phyloP scores from a whole-genome alignment of 2,797 vertebrate species.

The Crax fasciolata region DNA sequence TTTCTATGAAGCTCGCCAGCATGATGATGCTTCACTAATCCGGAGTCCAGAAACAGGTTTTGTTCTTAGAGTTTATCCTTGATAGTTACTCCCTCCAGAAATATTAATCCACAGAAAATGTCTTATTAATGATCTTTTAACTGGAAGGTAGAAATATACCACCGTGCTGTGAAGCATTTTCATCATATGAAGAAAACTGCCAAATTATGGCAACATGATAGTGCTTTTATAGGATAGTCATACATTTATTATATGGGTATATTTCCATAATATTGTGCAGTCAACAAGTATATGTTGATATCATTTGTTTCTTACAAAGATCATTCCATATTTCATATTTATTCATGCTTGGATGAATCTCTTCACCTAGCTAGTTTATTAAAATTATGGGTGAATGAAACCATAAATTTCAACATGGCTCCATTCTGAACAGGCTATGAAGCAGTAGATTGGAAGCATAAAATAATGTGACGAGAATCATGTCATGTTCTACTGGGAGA shows the following conservation, averaged over 20 bases:
- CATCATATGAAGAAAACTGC: background rate
- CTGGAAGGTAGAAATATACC: background rate
- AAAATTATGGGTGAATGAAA: constrained; percentile 68
- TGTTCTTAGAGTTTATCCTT: background rate
- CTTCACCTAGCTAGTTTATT: constrained; percentile 54
- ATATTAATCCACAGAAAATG: background rate
- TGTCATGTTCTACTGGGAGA: constrained; percentile 58
- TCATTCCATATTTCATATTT: constrained; percentile 52
- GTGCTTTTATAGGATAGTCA: background rate
- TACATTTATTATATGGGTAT: background rate
- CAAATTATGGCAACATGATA: background rate
- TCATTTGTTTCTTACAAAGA: background rate
- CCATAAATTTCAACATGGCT: constrained; percentile 65
- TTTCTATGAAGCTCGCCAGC: background rate
- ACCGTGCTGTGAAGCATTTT: background rate
- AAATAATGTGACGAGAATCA: constrained; percentile 63
- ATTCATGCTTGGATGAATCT: constrained; percentile 44
- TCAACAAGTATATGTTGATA: constrained; percentile 17
- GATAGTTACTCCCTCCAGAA: background rate
- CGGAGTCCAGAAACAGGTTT: background rate
- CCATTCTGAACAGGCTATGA: constrained; percentile 50
- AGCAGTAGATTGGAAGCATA: constrained; percentile 63
- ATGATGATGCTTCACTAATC: background rate
- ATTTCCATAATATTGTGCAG: background rate
- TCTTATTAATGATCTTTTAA: background rate